These are phyloP conservation scores for Semnornis frantzii DNA, from an alignment of 2,113 vertebrate genomes.

Conservation along the genomic window DNA sequence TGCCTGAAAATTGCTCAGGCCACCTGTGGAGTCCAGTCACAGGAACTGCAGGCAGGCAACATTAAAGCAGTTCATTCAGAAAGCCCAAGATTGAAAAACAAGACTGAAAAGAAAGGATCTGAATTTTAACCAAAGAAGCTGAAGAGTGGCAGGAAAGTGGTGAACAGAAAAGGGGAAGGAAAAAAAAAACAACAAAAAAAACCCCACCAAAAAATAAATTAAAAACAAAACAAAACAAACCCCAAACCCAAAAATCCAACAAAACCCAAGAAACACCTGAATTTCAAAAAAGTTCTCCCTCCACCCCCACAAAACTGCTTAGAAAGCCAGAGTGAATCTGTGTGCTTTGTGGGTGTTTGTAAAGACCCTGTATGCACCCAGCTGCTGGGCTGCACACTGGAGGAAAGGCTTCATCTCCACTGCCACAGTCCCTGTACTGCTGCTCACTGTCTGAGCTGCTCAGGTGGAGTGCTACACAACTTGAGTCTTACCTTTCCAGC, in stretches of 20 bases:
- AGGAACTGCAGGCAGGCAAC: conserved; percentile 32
- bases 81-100: neutral
- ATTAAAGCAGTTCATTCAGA: conserved; percentile 1
- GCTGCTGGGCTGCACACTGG: neutral
- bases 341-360: neutral
- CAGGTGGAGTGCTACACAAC: neutral
- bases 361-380: neutral
- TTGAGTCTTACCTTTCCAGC: neutral
- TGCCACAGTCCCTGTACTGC: neutral
- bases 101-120: conserved; percentile 6
- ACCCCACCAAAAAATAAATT: too few species aligned
- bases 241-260: too few species aligned
- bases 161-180: neutral
- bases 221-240: too few species aligned
- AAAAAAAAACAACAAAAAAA: neutral
- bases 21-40: conserved; percentile 38
- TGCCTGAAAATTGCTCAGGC: conserved; percentile 33
- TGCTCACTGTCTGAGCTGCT: neutral
- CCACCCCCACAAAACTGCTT: neutral
- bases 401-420: neutral
- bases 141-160: neutral
- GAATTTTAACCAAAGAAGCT: neutral
- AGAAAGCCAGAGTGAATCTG: neutral
- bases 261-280: too few species aligned
- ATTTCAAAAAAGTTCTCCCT: neutral